These are phyloP conservation scores for Galerucella nymphaeae DNA, from an alignment of 2,888 invertebrate species.

Conservation along the genomic window DNA sequence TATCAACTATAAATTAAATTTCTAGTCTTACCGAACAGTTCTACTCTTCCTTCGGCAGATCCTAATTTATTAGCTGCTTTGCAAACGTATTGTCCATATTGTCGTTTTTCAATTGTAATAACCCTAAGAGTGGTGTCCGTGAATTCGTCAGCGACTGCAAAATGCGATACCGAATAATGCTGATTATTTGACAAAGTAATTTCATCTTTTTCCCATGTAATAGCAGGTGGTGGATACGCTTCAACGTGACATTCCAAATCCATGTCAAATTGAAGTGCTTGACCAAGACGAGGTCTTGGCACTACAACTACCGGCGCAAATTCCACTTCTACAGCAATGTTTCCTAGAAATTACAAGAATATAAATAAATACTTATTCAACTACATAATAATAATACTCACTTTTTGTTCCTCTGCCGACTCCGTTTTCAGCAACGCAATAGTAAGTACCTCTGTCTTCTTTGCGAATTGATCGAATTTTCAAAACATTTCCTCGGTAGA, in stretches of 20 bases:
- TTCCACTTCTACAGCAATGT: conserved; percentile 91
- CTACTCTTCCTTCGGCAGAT: conserved; percentile 80
- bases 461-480: conserved; percentile 83
- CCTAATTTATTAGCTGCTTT: conserved; percentile 91
- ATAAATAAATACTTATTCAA: background rate
- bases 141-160: conserved; percentile 91
- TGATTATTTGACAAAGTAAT: conserved; percentile 87
- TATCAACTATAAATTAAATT: too few species aligned
- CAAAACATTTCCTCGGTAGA: conserved; percentile 84
- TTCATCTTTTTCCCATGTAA: conserved; percentile 90
- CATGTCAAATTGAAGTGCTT: conserved; percentile 94
- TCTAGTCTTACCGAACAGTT: conserved; percentile 78
- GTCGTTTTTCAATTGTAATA: conserved; percentile 90
- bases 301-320: conserved; percentile 89
- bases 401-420: conserved; percentile 86
- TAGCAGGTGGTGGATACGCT: conserved; percentile 93
- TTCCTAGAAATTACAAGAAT: conserved; percentile 60
- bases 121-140: conserved; percentile 87
- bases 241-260: conserved; percentile 94
- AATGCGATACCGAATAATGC: conserved; percentile 91
- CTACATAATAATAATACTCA: conserved; percentile 43
- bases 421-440: conserved; percentile 91
- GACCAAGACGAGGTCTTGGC: conserved; percentile 83
- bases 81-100: conserved; percentile 88
- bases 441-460: conserved; percentile 92